phyloP scores from a whole-genome alignment of 2,797 vertebrate genomes.

The Hoplostethus mediterraneus region DNA sequence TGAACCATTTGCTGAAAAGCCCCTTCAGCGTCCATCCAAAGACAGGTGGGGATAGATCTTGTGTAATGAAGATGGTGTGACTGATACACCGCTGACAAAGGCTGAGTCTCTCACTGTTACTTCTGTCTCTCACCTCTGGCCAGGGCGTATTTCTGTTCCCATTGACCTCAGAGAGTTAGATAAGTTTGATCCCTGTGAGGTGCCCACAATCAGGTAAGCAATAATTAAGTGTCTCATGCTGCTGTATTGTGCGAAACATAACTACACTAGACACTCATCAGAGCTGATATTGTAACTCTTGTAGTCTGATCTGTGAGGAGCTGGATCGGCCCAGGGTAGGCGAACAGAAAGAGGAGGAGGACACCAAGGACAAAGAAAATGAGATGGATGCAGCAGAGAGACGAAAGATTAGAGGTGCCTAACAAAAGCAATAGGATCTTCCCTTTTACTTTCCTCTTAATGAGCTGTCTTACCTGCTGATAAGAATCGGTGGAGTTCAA shows the following conservation, averaged over 20 bases:
- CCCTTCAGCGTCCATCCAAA: constrained; percentile 98
- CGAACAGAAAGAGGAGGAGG: constrained; percentile 75
- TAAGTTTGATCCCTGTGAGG: constrained; percentile 91
- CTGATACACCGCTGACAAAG: not conserved
- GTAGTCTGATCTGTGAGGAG: constrained; percentile 89
- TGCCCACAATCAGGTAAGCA: constrained; percentile 93
- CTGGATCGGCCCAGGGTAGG: constrained; percentile 81
- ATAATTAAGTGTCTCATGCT: not conserved
- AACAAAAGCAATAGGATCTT: not conserved
- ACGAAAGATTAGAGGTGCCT: constrained; percentile 86
- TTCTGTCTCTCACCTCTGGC: constrained; percentile 35
- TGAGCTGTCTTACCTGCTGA: not conserved
- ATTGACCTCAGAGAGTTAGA: constrained; percentile 90
- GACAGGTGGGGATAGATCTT: constrained; percentile 85
- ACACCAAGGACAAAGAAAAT: constrained; percentile 77
- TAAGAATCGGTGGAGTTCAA: not conserved
- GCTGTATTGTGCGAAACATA: not conserved
- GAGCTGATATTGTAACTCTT: constrained; percentile 15
- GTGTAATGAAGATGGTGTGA: not conserved
- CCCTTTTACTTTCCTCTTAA: not conserved
- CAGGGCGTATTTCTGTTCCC: constrained; percentile 95
- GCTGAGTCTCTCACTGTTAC: not conserved
- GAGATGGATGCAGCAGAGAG: constrained; percentile 80
- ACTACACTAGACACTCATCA: not conserved
- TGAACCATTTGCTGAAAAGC: constrained; percentile 96